Evolutionary conservation across 2,797 vertebrate genomes (phyloP), one percentile per base, ranked within the genome.

Genomic region (Coreius guichenoti): DNA sequence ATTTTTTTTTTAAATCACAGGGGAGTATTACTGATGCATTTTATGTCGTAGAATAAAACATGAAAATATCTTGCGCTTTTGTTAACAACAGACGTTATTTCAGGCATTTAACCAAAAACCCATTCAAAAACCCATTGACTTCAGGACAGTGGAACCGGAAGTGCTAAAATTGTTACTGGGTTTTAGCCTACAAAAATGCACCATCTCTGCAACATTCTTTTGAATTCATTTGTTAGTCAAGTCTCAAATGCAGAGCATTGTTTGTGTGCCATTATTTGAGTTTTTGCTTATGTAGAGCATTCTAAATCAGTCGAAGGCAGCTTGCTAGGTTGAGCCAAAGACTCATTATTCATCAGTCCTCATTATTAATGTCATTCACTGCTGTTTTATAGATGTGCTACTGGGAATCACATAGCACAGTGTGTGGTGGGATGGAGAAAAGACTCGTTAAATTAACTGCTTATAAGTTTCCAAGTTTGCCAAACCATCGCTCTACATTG

Each of bases 301-400:
- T 67, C 65, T 31, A 65, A 65, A 79, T 79, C 67, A 43, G 33
- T 58, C 5, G 9, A 29, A 72, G 80, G 80, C 26, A 74, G 19
- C 17, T 82, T 19, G 5, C 78, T 79, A 36, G 23, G 47, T 83
- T 67, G 1, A 67, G 61, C 16, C 47, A 68, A 39, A 43, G n/a
- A 83, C 61, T 63, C 13, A 63, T 31, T 16, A 65, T 65, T 29
- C 61, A 77, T 76, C 31, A 84, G n/a, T 68, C 23, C 63, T 69
- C 73, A 23, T 84, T 68, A 43, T 77, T 69, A 69, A 84, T 84
- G 26, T 69, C 36, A 56, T 45, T 84, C n/a, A 31, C 63, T 31
- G 82, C 49, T 78, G 63, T 69, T 78, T 78, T 69, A 84, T 84
- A 76, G 45, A 51, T 29, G 23, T 51, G n/a, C 54, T 31, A 63